Conservation (phyloP, 2,113 vertebrate species). For the Monopterus albus region DNA sequence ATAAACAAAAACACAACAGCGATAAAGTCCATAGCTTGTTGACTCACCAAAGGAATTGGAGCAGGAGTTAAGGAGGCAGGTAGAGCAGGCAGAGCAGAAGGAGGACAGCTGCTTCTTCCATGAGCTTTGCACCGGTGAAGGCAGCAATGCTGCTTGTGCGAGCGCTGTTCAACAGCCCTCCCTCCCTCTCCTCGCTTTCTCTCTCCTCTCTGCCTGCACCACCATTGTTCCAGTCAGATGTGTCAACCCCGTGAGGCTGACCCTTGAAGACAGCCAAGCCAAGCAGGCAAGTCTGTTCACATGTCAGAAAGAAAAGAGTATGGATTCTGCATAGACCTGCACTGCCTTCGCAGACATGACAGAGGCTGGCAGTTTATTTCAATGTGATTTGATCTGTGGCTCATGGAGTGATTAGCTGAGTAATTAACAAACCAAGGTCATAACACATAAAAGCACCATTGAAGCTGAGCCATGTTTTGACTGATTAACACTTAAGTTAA, state of each 20-base stretch:
- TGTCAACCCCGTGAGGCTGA: conserved; percentile 11
- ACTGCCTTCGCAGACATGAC: neutral
- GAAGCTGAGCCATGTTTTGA: neutral
- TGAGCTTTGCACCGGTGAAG: conserved; percentile 46
- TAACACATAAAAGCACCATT: neutral
- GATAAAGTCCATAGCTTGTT: conserved; percentile 9
- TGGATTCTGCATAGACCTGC: neutral
- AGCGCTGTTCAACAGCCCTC: conserved; percentile 37
- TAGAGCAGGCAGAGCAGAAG: conserved; percentile 12
- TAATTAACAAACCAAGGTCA: neutral
- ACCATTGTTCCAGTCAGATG: conserved; percentile 27
- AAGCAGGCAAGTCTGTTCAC: neutral
- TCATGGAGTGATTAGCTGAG: neutral
- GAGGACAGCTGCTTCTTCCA: conserved; percentile 41
- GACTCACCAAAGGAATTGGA: conserved; percentile 54
- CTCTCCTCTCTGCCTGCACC: conserved; percentile 48
- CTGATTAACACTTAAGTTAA: neutral
- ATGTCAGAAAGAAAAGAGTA: neutral
- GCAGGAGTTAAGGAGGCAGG: conserved; percentile 32
- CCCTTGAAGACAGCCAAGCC: neutral
- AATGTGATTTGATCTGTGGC: neutral
- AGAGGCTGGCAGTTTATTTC: neutral
- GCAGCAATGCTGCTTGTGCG: conserved; percentile 28
- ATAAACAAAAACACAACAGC: neutral
- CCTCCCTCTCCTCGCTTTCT: conserved; percentile 24